phyloP scores from a whole-genome alignment of 2,113 vertebrate species.

The Semnopithecus entellus region DNA sequence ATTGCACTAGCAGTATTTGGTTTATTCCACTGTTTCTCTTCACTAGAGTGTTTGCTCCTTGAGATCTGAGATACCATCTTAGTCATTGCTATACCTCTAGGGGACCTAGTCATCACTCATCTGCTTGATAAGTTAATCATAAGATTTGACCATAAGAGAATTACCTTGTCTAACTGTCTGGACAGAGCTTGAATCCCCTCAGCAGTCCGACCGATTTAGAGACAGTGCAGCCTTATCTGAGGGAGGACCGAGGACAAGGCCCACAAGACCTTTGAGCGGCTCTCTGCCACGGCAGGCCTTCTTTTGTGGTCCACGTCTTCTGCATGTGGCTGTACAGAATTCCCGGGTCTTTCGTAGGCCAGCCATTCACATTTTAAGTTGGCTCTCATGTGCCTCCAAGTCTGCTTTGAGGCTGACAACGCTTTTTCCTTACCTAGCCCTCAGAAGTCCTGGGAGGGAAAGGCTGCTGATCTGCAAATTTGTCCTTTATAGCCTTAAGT shows the following conservation, averaged over 20 bases:
- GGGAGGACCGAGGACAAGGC: not conserved
- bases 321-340: fast-evolving
- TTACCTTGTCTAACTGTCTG: not conserved
- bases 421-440: not conserved
- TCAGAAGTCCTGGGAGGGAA: not conserved
- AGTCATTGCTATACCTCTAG: not conserved
- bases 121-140: not conserved
- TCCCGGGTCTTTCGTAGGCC: fast-evolving
- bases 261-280: not conserved
- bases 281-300: fast-evolving
- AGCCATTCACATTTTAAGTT: fast-evolving
- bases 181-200: not conserved
- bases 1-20: fast-evolving
- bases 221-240: not conserved
- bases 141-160: not conserved
- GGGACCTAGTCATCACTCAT: not conserved
- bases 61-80: not conserved
- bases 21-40: no score
- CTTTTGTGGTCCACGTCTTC: fast-evolving
- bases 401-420: not conserved
- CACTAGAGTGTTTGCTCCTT: fast-evolving
- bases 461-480: not conserved
- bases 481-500: no score
- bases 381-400: not conserved
- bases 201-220: no score